Evolutionary conservation across 2,888 invertebrate species (phyloP).

Genomic region (Melieria crassipennis): DNA sequence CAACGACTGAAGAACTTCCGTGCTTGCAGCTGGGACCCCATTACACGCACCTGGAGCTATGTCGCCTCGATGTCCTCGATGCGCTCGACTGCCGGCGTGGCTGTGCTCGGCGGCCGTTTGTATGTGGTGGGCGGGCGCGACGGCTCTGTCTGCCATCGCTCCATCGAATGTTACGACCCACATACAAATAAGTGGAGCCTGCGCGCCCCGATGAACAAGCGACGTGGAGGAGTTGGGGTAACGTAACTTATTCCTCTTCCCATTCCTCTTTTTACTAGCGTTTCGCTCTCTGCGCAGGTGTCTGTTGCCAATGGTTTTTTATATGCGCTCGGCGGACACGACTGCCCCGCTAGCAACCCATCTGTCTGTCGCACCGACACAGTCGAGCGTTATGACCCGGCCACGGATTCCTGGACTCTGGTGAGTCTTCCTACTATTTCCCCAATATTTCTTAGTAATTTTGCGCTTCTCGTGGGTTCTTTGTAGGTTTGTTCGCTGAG

Average conservation of each 20-base stretch:
- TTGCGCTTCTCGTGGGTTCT: constrained; percentile 56
- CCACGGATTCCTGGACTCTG: constrained; percentile 86
- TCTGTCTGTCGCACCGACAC: constrained; percentile 86
- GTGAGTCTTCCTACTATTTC: constrained; percentile 53
- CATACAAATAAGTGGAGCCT: constrained; percentile 79
- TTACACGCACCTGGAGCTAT: constrained; percentile 87
- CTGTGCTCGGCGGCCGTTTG: constrained; percentile 82
- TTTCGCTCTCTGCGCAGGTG: constrained; percentile 63
- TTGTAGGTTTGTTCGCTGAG: constrained; percentile 77
- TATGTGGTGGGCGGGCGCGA: constrained; percentile 95
- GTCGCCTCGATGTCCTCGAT: constrained; percentile 91
- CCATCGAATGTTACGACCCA: constrained; percentile 88
- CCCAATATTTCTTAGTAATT: background rate
- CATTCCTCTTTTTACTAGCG: background rate
- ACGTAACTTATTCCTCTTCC: constrained; percentile 50
- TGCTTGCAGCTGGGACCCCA: constrained; percentile 81
- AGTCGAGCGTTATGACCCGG: constrained; percentile 84
- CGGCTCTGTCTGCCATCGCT: constrained; percentile 87
- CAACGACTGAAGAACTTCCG: too few relatives aligned
- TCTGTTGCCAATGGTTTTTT: constrained; percentile 88
- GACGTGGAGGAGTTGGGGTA: constrained; percentile 90
- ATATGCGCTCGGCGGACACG: constrained; percentile 94
- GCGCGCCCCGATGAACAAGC: constrained; percentile 86
- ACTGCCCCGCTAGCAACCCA: constrained; percentile 89
- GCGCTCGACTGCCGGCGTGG: constrained; percentile 87